A percentile compares a stretch with the other conserved stretches of the same genome.
Conservation (phyloP, 2,888 invertebrate species). For the Deroplatys truncata region DNA sequence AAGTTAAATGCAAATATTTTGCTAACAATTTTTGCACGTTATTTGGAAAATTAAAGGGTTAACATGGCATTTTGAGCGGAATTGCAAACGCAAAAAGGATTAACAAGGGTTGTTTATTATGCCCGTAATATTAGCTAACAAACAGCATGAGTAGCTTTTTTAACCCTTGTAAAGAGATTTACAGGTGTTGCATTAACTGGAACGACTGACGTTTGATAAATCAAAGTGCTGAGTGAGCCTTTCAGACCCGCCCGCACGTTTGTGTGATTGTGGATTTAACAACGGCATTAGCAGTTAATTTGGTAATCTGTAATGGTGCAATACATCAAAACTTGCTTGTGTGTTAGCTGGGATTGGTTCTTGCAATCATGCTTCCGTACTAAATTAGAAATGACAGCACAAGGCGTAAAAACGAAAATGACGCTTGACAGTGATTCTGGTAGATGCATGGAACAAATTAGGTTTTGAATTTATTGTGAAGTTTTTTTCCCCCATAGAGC, state of each 20-base stretch:
- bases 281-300: neutral
- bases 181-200: neutral
- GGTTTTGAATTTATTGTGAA: no score
- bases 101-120: neutral
- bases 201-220: neutral
- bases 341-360: neutral
- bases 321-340: neutral
- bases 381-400: neutral
- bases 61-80: neutral
- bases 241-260: neutral
- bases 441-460: no score
- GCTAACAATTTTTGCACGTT: no score
- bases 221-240: neutral
- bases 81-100: neutral
- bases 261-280: neutral
- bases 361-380: neutral
- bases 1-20: no score
- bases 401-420: no score
- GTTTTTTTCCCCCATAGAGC: no score
- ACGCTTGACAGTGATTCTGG: no score
- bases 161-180: neutral
- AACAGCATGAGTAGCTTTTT: neutral
- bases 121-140: neutral
- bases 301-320: neutral
- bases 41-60: neutral